phyloP scores from a whole-genome alignment of 2,888 invertebrate genomes.

The Alloplasta piceator region DNA sequence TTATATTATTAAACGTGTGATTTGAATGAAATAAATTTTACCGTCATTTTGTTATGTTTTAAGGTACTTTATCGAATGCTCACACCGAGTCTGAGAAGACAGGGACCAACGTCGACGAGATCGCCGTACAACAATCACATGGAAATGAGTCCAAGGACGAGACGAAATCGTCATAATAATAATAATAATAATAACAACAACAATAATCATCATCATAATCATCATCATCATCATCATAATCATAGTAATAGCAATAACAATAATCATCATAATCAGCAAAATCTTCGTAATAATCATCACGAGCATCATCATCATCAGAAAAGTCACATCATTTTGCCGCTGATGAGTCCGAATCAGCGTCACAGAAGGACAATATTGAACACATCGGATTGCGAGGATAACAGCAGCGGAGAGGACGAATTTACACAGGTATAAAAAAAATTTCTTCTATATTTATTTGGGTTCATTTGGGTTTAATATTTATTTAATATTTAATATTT shows the following conservation, averaged over 20 bases:
- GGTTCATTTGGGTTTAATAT: no score
- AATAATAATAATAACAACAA: slow-evolving; percentile 52
- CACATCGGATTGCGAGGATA: slow-evolving; percentile 83
- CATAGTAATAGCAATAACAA: slow-evolving; percentile 27
- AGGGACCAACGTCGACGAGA: slow-evolving; percentile 74
- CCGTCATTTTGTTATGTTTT: slow-evolving; percentile 41
- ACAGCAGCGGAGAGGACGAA: slow-evolving; percentile 83
- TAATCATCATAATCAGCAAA: slow-evolving; percentile 53
- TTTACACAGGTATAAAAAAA: slow-evolving; percentile 81
- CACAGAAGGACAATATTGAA: slow-evolving; percentile 76
- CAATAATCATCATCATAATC: slow-evolving; percentile 44
- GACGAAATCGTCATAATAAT: slow-evolving; percentile 75
- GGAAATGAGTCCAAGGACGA: slow-evolving; percentile 76
- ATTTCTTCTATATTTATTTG: no score
- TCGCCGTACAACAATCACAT: slow-evolving; percentile 77
- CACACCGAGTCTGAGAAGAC: slow-evolving; percentile 75
- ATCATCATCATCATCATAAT: slow-evolving; percentile 30
- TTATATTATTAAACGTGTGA: neutral
- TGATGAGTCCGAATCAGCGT: slow-evolving; percentile 77
- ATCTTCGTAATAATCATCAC: slow-evolving; percentile 44
- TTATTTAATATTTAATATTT: no score
- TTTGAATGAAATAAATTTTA: slow-evolving; percentile 10
- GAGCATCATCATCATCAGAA: slow-evolving; percentile 43
- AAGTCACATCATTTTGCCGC: slow-evolving; percentile 67
- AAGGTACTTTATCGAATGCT: slow-evolving; percentile 80